Base-by-base conservation (phyloP, 2,888 invertebrate genomes). In the Nasonia oneida region DNA sequence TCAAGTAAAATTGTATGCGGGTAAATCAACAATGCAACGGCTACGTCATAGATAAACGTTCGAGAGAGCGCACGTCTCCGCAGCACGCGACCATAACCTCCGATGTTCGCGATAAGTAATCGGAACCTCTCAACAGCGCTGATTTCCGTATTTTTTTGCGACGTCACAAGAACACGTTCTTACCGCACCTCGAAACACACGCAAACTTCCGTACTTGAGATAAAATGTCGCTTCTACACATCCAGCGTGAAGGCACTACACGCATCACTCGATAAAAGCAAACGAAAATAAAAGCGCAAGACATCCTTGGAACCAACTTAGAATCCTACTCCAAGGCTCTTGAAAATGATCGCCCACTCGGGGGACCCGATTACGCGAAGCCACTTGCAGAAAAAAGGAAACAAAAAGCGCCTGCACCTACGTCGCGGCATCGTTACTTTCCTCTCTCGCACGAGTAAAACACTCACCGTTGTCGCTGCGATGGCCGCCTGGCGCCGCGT, bases 341-440 rank as follows among this genome's bases (percentile, higher is more conserved):
- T 78, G 67, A 84, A 85, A 84, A 84, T 88, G 88, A 82, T 87
- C 84, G 78, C 75, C 87, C 86, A 47, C 73, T 73, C 42, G 64
- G 2, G 67, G 10, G 29, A 39, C 3, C 5, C 33, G 37, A 47
- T 23, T 77, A 53, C 67, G 85, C 88, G 18, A 78, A 57, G 57
- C 15, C 61, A 61, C 3, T 82, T 88, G 88, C 82, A 84, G 87
- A 53, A 33, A 29, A 61, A 79, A 64, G 3, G 29, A n/a, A 5
- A 61, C 53, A 8, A 23, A 5, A 8, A 23, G 57, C n/a, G 3
- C 15, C 4, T n/a, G 5, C 12, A 61, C 29, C 3, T 15, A 73
- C 42, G 42, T 33, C 37, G 14, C 70, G 77, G 37, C 14, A 57
- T 70, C 57, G 50, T 79, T 61, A 6, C 42, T 33, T 61, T 42